phyloP scores from a whole-genome alignment of 2,888 invertebrate genomes.

The Listrodromus nycthemerus region DNA sequence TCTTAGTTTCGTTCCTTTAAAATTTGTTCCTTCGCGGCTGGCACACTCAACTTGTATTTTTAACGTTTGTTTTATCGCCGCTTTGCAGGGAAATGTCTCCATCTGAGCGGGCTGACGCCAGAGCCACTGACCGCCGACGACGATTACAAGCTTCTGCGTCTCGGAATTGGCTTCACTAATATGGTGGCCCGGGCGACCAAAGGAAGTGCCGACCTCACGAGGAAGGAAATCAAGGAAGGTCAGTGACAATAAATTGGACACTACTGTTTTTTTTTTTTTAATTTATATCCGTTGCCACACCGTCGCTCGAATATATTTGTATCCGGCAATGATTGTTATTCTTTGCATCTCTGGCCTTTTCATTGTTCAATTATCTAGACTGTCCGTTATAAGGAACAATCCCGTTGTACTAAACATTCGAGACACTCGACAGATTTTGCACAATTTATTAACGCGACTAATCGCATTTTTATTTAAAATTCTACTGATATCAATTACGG shows the following conservation, averaged over 20 bases:
- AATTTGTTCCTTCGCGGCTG: neutral
- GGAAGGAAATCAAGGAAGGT: slow-evolving; percentile 97
- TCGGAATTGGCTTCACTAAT: slow-evolving; percentile 99
- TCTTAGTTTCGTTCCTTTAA: neutral
- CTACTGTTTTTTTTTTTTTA: neutral
- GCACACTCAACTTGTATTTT: neutral
- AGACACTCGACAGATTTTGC: neutral
- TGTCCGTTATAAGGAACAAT: neutral
- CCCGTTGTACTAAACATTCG: neutral
- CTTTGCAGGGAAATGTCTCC: slow-evolving; percentile 94
- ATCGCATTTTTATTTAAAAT: neutral
- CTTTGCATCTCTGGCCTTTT: neutral
- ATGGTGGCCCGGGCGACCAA: slow-evolving; percentile 98
- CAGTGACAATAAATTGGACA: slow-evolving; percentile 44
- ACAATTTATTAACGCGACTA: neutral
- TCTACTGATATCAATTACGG: too few relatives aligned
- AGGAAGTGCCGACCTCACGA: slow-evolving; percentile 97
- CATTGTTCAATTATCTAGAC: neutral
- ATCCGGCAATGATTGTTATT: neutral
- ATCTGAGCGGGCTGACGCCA: slow-evolving; percentile 96
- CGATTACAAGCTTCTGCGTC: slow-evolving; percentile 96
- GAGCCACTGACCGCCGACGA: slow-evolving; percentile 98
- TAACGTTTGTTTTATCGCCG: slow-evolving; percentile 7
- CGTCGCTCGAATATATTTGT: neutral
- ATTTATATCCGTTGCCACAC: neutral